Evolutionary conservation across 2,888 invertebrate species (phyloP), one percentile per base, ranked within the genome.

Genomic region (Macrophya annulata): DNA sequence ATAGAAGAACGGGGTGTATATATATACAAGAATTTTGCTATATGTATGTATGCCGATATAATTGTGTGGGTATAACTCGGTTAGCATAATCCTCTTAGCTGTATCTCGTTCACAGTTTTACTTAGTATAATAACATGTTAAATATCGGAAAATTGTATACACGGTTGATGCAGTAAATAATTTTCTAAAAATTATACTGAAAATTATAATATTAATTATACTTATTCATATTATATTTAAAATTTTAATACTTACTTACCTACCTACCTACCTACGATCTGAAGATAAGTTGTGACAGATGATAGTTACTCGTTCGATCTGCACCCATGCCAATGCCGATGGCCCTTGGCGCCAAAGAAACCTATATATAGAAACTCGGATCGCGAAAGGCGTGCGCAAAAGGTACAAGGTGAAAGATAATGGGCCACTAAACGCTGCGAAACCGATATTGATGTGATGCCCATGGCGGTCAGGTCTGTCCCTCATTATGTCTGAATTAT

Each of bases 401-500:
- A 81, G 81, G 81, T 81, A 81, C 81, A 81, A 81, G 81, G 81
- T 81, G 81, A 81, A 81, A 62, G 81, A 83, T 83, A 83, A 83
- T 65, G 83, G 83, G 48, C 68, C 83, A 83, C 83, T 83, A 83
- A 83, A 83, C 65, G 83, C 71, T 51, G 48, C 65, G 65, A 43
- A 62, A 83, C 51, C 51, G 62, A 71, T 71, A 83, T 83, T 71
- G 48, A 68, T 71, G 83, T 85, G 85, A 87, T 86, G 79, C 86
- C 85, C 45, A 65, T 71, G 83, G 77, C 86, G 87, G 88, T 87
- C 84, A 82, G 77, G 87, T 88, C 87, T 86, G 86, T 88, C 88
- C 87, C 88, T 89, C 89, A 88, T 88, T 89, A 89, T 84, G 86
- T 85, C 87, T 87, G 88, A 87, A 89, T 88, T 87, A 89, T 88